phyloP scores from a whole-genome alignment of 2,797 vertebrate genomes.

The Bufotes viridis region DNA sequence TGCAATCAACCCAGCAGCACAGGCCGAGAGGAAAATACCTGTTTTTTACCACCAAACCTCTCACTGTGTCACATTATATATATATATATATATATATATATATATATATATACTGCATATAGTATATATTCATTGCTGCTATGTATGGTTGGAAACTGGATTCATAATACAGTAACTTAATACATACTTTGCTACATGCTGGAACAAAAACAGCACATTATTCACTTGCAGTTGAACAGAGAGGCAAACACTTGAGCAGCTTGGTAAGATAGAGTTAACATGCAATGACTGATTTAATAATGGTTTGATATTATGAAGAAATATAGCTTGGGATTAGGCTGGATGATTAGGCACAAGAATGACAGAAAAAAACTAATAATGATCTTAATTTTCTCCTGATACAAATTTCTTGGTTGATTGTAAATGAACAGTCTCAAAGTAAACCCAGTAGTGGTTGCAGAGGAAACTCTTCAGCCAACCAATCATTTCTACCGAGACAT shows the following conservation, averaged over 20 bases:
- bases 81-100: too few relatives aligned
- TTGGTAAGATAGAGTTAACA: slow-evolving; percentile 42
- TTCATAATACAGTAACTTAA: background rate
- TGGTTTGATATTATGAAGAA: slow-evolving; percentile 50
- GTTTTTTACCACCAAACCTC: too few relatives aligned
- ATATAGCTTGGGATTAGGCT: slow-evolving; percentile 50
- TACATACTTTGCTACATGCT: slow-evolving; percentile 11
- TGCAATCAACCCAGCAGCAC: too few relatives aligned
- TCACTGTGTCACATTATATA: too few relatives aligned
- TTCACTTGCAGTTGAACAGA: slow-evolving; percentile 8
- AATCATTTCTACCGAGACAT: slow-evolving; percentile 45
- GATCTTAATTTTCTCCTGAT: slow-evolving; percentile 49
- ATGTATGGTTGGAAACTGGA: background rate
- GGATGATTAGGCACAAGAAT: slow-evolving; percentile 54
- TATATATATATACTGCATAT: too few relatives aligned
- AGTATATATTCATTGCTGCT: background rate
- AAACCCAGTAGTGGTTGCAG: slow-evolving; percentile 31
- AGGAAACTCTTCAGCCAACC: slow-evolving; percentile 40
- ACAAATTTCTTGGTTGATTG: slow-evolving; percentile 37
- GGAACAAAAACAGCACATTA: background rate
- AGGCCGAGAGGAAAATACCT: too few relatives aligned
- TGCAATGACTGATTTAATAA: slow-evolving; percentile 46
- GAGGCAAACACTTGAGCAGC: slow-evolving; percentile 11
- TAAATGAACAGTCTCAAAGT: slow-evolving; percentile 38
- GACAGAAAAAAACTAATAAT: slow-evolving; percentile 56